Conservation (phyloP, 2,888 invertebrate genomes). For the Epirrhoe tristata region DNA sequence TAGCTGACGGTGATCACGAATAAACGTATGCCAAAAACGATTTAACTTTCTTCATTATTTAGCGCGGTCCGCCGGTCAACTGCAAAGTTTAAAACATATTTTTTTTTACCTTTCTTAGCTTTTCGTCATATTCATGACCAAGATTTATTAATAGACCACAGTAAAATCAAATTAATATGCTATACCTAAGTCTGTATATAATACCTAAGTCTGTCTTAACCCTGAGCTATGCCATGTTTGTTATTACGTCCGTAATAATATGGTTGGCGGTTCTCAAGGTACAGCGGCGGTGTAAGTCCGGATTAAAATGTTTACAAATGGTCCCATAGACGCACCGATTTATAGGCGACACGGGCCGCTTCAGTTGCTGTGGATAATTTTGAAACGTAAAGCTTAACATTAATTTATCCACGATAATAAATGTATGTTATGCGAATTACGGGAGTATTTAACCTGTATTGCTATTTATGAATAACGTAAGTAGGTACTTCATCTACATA, state of each 20-base stretch:
- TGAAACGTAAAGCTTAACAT: constrained; percentile 12
- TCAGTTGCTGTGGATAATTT: constrained; percentile 35
- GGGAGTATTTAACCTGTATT: background rate
- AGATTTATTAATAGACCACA: too few relatives aligned
- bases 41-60: background rate
- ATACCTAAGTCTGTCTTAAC: too few relatives aligned
- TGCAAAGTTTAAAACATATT: too few relatives aligned
- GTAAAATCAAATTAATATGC: too few relatives aligned
- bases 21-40: background rate
- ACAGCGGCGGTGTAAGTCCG: constrained; percentile 14
- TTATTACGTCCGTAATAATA: background rate
- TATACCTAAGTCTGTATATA: too few relatives aligned
- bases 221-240: too few relatives aligned
- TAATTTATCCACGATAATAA: background rate
- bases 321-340: constrained; percentile 52
- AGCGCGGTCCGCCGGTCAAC: too few relatives aligned
- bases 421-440: constrained; percentile 1
- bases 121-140: too few relatives aligned
- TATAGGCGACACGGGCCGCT: constrained; percentile 47
- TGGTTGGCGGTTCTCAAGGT: background rate
- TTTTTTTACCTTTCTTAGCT: too few relatives aligned
- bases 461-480: background rate
- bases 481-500: too few relatives aligned
- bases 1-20: background rate
- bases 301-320: constrained; percentile 59